These are phyloP conservation scores for Dasysyrphus tricinctus DNA, from an alignment of 2,888 invertebrate species.

Conservation along the genomic window DNA sequence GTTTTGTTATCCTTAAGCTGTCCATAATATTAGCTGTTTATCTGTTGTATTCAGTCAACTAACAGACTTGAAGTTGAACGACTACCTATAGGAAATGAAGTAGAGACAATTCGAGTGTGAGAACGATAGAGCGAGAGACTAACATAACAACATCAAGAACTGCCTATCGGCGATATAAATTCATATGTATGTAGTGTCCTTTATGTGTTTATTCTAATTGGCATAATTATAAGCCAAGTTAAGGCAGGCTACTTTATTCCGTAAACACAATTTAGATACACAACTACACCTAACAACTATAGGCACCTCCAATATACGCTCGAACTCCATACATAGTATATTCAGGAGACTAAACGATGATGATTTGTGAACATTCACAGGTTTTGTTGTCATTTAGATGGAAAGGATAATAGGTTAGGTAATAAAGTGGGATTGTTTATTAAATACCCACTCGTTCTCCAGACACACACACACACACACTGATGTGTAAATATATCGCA, in stretches of 20 bases:
- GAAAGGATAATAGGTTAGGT: conserved; percentile 72
- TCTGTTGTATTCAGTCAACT: conserved; percentile 63
- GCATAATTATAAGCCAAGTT: conserved; percentile 71
- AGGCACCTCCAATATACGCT: not conserved
- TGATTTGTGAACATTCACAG: conserved; percentile 76
- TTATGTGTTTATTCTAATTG: conserved; percentile 67
- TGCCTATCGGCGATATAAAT: conserved; percentile 49
- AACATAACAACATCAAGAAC: not conserved
- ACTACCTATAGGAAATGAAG: not conserved
- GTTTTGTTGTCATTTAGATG: conserved; percentile 74
- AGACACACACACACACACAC: not conserved
- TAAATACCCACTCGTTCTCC: conserved; percentile 59
- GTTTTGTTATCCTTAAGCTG: conserved; percentile 66
- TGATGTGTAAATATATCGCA: not conserved
- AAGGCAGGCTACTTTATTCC: conserved; percentile 44
- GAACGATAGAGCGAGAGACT: not conserved
- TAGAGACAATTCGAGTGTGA: not conserved
- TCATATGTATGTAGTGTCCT: conserved; percentile 21
- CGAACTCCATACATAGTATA: not conserved
- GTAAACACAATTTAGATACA: conserved; percentile 29
- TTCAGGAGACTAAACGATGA: conserved; percentile 56
- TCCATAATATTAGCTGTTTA: conserved; percentile 68
- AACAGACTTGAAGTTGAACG: conserved; percentile 37
- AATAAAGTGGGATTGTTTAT: conserved; percentile 75
- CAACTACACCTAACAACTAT: not conserved